These are phyloP conservation scores for Steatornis caripensis DNA, from an alignment of 2,113 vertebrate species.

Conservation along the genomic window DNA sequence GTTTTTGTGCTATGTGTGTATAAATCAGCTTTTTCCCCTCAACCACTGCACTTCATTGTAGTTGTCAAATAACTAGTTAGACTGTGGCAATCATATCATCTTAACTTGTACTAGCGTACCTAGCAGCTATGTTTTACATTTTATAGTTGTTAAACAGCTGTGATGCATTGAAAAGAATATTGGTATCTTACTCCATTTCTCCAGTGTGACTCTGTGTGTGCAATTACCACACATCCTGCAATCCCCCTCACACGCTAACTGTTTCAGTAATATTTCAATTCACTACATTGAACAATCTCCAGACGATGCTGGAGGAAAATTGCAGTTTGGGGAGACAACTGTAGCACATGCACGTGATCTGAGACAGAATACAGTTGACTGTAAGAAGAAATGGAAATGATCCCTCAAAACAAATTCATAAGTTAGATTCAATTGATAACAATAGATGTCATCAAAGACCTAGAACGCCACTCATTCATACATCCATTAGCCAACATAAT, in stretches of 20 bases:
- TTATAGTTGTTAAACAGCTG: neutral
- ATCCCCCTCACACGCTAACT: neutral
- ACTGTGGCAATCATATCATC: neutral
- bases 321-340: neutral
- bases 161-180: neutral
- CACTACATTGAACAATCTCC: neutral
- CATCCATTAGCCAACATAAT: neutral
- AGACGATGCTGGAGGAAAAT: neutral
- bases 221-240: neutral
- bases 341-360: fast-evolving
- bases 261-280: neutral
- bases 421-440: neutral
- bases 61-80: neutral
- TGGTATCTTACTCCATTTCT: neutral
- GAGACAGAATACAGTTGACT: neutral
- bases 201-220: neutral
- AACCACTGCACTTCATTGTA: neutral
- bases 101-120: neutral
- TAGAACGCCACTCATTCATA: neutral
- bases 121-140: neutral
- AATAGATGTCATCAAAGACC: neutral
- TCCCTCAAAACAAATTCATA: neutral
- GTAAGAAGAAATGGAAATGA: neutral
- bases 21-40: neutral
- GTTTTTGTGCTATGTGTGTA: neutral